A percentile compares a stretch with the other conserved stretches of the same genome.
phyloP scores from a whole-genome alignment of 2,888 invertebrate genomes.

The Callinectes sapidus region DNA sequence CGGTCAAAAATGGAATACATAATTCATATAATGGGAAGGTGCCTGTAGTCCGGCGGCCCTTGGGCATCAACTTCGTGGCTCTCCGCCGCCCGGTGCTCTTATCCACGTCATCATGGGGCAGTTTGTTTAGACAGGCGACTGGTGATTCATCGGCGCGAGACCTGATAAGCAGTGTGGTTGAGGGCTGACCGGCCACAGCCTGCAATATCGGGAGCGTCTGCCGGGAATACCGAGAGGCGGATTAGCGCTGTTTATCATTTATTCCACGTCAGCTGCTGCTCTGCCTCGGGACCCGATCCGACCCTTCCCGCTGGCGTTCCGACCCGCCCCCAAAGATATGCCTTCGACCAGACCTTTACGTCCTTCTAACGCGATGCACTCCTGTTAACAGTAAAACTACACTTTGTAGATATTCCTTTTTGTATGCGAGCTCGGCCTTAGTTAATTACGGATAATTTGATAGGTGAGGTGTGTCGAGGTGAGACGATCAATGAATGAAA shows the following conservation, averaged over 20 bases:
- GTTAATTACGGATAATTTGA: slow-evolving; percentile 20
- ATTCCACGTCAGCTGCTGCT: slow-evolving; percentile 31
- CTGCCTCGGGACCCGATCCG: slow-evolving; percentile 10
- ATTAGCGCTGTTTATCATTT: slow-evolving; percentile 41
- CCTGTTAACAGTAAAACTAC: not conserved
- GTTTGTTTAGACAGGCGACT: slow-evolving; percentile 45
- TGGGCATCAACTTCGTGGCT: not conserved
- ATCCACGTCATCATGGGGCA: slow-evolving; percentile 34
- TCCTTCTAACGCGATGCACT: not conserved
- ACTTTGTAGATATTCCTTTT: not conserved
- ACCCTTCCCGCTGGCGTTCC: slow-evolving; percentile 24
- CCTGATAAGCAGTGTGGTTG: slow-evolving; percentile 23
- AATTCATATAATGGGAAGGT: slow-evolving; percentile 43
- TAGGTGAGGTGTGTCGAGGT: slow-evolving; percentile 27
- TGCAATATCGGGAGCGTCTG: slow-evolving; percentile 24
- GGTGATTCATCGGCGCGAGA: slow-evolving; percentile 34
- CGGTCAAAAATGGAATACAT: slow-evolving; percentile 44
- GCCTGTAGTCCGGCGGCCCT: not conserved
- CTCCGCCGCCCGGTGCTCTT: not conserved
- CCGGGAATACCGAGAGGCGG: slow-evolving; percentile 44
- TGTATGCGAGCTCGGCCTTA: not conserved
- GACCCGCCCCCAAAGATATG: not conserved
- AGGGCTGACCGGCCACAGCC: not conserved
- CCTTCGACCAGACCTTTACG: not conserved
- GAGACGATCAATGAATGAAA: slow-evolving; percentile 48